Base-by-base conservation (phyloP, 2,888 invertebrate species). In the Limnephilus rhombicus region DNA sequence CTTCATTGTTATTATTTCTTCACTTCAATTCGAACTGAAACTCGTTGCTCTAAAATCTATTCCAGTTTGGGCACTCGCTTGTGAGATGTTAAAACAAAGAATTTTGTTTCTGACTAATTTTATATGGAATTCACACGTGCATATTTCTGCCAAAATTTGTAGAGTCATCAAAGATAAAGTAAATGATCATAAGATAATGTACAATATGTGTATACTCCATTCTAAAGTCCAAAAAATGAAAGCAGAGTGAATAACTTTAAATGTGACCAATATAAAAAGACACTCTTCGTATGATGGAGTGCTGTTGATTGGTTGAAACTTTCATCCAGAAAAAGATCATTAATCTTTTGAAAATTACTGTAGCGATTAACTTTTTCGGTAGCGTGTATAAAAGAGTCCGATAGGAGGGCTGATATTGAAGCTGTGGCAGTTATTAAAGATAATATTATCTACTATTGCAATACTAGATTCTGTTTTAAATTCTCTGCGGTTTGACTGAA, bases 131-230 rank as follows among this genome's bases (percentile, higher is more conserved):
- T 31, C 13, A 86, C 41, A n/a, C 15, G 31, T 49, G 29, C 13
- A 49, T 15, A 85, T 85, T 37, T 86, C 86, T 49, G 86, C 49
- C 7, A 86, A 12, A 13, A 86, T 86, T 86, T 86, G 49, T 3
- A 86, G n/a, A 13, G 37, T 85, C 34, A 85, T 85, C 83, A 37
- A 24, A 68, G 18, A 68, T 68, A 18, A 68, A 24, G 24, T 68
- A 24, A 24, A 68, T 68, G 18, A 7, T 68, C 18, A 7, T 68
- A 18, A 68, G 24, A 68, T 68, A 7, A 18, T 4, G 18, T 68
- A 68, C 7, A 24, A 24, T 68, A 24, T 18, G 5, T 24, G 24
- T 68, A 24, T 24, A 53, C 18, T 18, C 24, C 18, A 68, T 1
- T 5, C 18, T 18, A 68, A 18, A 7, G 68, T 24, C 68, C 68